Evolutionary conservation across 2,888 invertebrate genomes (phyloP).

Genomic region (Minunthozetes semirufus): DNA sequence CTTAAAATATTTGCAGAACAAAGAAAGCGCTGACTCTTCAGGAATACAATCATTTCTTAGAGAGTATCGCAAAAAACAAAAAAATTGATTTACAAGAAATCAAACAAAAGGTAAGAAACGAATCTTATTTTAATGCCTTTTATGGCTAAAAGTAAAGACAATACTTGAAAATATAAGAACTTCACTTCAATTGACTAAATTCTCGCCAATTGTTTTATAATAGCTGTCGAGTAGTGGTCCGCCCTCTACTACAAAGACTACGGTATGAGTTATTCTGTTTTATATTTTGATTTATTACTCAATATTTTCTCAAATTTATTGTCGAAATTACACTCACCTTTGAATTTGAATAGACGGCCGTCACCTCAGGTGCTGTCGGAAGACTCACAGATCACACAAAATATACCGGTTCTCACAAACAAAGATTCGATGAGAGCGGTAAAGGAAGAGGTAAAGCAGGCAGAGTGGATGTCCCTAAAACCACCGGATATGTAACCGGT

Average conservation of each 20-base stretch:
- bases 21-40: slow-evolving; percentile 56
- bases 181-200: not conserved
- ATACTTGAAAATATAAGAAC: no score
- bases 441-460: slow-evolving; percentile 74
- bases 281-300: not conserved
- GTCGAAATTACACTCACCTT: no score
- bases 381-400: slow-evolving; percentile 76
- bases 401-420: slow-evolving; percentile 79
- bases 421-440: slow-evolving; percentile 74
- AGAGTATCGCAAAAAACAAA: slow-evolving; percentile 74
- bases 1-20: slow-evolving; percentile 38
- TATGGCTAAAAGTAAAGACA: no score
- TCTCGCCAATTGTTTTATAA: not conserved
- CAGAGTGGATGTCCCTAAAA: slow-evolving; percentile 65
- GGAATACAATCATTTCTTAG: slow-evolving; percentile 76
- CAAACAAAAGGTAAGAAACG: slow-evolving; percentile 60
- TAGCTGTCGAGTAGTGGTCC: slow-evolving; percentile 54
- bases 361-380: slow-evolving; percentile 57
- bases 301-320: no score
- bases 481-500: slow-evolving; percentile 72
- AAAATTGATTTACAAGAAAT: slow-evolving; percentile 71
- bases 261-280: slow-evolving; percentile 39
- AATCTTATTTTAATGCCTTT: not conserved
- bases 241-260: slow-evolving; percentile 56
- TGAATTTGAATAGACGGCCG: slow-evolving; percentile 40